Evolutionary conservation across 2,113 vertebrate genomes (phyloP).

Genomic region (Cisticola juncidis): DNA sequence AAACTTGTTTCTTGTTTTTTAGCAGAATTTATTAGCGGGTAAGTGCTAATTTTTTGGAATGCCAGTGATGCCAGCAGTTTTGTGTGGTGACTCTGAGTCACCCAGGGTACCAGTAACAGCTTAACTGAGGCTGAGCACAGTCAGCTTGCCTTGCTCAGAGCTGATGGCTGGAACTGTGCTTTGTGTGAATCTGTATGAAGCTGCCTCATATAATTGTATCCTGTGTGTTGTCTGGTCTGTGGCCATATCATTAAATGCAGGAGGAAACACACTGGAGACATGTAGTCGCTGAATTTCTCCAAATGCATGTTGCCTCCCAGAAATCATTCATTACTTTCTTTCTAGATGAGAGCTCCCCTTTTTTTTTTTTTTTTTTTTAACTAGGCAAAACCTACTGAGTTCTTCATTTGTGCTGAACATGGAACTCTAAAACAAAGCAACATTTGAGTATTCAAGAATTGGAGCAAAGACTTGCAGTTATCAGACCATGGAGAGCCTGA

Average conservation of each 20-base stretch:
- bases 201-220: background rate
- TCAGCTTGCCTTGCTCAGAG: background rate
- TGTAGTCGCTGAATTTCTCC: background rate
- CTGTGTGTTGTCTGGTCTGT: accelerated
- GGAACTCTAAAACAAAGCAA: conserved; percentile 26
- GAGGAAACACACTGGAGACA: background rate
- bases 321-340: background rate
- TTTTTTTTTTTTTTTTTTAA: background rate
- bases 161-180: background rate
- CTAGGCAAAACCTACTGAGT: background rate
- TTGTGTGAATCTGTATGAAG: background rate
- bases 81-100: background rate
- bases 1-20: background rate
- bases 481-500: background rate
- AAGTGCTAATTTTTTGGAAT: background rate
- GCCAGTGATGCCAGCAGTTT: background rate
- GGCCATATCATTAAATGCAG: background rate
- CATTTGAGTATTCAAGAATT: background rate
- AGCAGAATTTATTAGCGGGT: background rate
- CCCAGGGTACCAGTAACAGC: background rate
- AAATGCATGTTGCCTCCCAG: background rate
- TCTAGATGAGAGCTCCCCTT: background rate
- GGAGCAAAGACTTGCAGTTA: background rate
- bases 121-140: background rate
- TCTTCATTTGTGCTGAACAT: conserved; percentile 10